Conservation (phyloP, 1,140 invertebrate species). For the Tetragonula clypearis region DNA sequence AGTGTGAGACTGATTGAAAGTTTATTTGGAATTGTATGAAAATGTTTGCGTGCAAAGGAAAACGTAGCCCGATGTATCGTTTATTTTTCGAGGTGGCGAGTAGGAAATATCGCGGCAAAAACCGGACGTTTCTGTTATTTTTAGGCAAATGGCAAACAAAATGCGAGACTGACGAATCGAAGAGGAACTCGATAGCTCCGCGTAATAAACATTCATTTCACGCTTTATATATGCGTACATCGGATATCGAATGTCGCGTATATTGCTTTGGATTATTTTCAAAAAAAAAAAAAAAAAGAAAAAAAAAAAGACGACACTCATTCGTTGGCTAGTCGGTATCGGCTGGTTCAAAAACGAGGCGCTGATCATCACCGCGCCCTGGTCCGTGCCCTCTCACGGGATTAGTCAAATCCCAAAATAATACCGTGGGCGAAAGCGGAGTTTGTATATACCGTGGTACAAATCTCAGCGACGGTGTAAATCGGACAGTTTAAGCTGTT, state of each 20-base stretch:
- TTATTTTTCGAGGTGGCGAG: slow-evolving; percentile 44
- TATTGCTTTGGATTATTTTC: slow-evolving; percentile 40
- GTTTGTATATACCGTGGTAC: slow-evolving; percentile 34
- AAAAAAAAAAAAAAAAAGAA: slow-evolving; percentile 3
- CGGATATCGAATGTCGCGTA: slow-evolving; percentile 4
- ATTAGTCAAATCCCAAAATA: slow-evolving; percentile 70
- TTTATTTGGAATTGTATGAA: slow-evolving; percentile 7
- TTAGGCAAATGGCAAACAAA: slow-evolving; percentile 12
- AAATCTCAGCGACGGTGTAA: slow-evolving; percentile 55
- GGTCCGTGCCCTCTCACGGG: slow-evolving; percentile 62
- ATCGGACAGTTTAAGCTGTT: slow-evolving; percentile 51
- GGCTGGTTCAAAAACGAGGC: slow-evolving; percentile 25
- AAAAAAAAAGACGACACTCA: slow-evolving; percentile 18
- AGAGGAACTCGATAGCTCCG: slow-evolving; percentile 7
- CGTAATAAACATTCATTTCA: not conserved
- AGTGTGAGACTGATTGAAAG: not conserved
- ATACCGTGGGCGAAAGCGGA: slow-evolving; percentile 45
- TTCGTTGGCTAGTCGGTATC: slow-evolving; percentile 6
- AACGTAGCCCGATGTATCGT: not conserved
- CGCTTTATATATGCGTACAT: not conserved
- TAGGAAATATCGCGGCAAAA: slow-evolving; percentile 20
- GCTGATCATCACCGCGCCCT: slow-evolving; percentile 47
- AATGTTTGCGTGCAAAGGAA: not conserved
- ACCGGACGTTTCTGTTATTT: slow-evolving; percentile 47
- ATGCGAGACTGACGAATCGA: slow-evolving; percentile 7